Percentiles rank a stretch among this genome's conserved stretches.
These are phyloP conservation scores for Actinopyga echinites DNA, from an alignment of 53 echinoderm and acorn worm genomes.

Conservation along the genomic window DNA sequence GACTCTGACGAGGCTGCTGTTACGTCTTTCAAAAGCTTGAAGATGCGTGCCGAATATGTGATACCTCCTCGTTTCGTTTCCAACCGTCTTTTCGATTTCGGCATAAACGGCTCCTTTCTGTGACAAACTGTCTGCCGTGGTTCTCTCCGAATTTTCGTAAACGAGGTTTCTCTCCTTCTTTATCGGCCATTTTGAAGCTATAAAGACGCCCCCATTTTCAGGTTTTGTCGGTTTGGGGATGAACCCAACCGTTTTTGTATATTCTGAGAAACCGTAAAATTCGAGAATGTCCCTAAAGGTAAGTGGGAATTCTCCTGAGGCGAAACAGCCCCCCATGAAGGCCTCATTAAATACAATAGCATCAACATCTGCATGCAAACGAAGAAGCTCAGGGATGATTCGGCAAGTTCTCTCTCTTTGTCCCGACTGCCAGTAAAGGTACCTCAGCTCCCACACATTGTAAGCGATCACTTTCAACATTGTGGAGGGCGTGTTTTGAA, in stretches of 20 bases:
- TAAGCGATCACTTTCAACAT: conserved; percentile 72
- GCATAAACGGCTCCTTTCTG: conserved; percentile 74
- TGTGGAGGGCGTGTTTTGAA: conserved; percentile 63
- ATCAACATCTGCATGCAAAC: conserved; percentile 74
- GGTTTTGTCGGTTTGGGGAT: conserved; percentile 27
- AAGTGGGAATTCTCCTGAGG: conserved; percentile 43
- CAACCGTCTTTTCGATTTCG: conserved; percentile 64
- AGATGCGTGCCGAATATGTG: conserved; percentile 81
- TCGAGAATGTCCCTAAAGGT: conserved; percentile 68
- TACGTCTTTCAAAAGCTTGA: conserved; percentile 52
- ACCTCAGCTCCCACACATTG: conserved; percentile 83
- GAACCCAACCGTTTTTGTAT: conserved; percentile 72
- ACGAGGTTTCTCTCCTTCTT: conserved; percentile 48
- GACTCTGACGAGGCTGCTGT: conserved; percentile 45
- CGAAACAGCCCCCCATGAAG: conserved; percentile 94
- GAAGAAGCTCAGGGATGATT: conserved; percentile 53
- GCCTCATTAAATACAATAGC: conserved; percentile 88
- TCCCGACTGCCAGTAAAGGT: conserved; percentile 70
- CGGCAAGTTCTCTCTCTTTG: conserved; percentile 92
- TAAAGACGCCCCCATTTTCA: conserved; percentile 80
- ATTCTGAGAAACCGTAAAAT: conserved; percentile 76
- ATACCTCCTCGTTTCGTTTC: conserved; percentile 42
- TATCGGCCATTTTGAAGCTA: conserved; percentile 81
- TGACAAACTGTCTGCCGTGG: conserved; percentile 60
- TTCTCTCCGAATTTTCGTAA: conserved; percentile 55